Evolutionary conservation across 23 tunicate genomes (phyloP).

Genomic region (Phallusia fumigata): DNA sequence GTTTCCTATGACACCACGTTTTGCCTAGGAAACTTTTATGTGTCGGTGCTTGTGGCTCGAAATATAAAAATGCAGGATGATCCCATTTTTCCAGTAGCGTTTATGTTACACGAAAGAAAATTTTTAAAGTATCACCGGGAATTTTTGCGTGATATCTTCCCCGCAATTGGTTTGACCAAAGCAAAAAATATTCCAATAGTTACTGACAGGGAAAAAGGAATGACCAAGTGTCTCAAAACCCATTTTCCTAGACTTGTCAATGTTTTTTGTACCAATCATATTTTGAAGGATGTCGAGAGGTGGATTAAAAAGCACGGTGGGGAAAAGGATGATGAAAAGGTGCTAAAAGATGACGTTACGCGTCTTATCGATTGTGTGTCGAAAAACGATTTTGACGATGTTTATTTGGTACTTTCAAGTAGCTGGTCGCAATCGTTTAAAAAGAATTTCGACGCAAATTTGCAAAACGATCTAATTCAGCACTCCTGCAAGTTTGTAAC

Average conservation of each 20-base stretch:
- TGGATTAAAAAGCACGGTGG: constrained; percentile 12
- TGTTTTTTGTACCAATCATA: constrained; percentile 12
- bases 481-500: constrained; percentile 19
- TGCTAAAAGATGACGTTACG: no score
- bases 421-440: not conserved
- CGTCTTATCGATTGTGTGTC: no score
- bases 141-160: constrained; percentile 21
- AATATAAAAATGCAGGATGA: constrained; percentile 13
- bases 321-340: not conserved
- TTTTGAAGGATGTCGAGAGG: constrained; percentile 11
- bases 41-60: constrained; percentile 13
- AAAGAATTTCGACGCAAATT: not conserved
- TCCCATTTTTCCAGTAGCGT: constrained; percentile 22
- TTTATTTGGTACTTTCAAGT: not conserved
- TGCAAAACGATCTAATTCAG: constrained; percentile 9
- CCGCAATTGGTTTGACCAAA: constrained; percentile 20
- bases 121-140: constrained; percentile 8
- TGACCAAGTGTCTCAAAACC: constrained; percentile 19
- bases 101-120: constrained; percentile 15
- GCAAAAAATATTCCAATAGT: constrained; percentile 23
- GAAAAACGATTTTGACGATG: not conserved
- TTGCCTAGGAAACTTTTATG: constrained; percentile 18
- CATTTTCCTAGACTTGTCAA: constrained; percentile 14
- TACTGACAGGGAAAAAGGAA: constrained; percentile 27
- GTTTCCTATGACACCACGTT: constrained; percentile 23